Base-by-base conservation (phyloP, 2,888 invertebrate genomes). In the Rhyacophila evoluta region DNA sequence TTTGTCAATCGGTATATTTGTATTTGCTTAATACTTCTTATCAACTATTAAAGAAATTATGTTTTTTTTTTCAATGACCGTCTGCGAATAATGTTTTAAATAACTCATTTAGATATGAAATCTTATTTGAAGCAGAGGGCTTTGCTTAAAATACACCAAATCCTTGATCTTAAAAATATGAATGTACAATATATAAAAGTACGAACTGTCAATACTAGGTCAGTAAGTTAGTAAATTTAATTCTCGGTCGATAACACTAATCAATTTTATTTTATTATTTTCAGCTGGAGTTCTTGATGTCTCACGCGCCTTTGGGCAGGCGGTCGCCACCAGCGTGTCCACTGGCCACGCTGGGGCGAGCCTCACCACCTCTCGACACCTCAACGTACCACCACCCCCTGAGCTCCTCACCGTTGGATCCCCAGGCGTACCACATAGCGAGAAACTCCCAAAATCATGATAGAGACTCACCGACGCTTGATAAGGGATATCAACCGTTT, bases 331-430 rank as follows among this genome's bases (percentile, higher is more conserved):
- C 88, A 83, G 89, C 88, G 71, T 92, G 92, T 85, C 92, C 92
- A 77, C 86, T 92, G 84, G 92, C 92, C 80, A 91, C 91, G 82
- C 85, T 92, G 83, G 91, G 91, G 41, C 88, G 91, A 80, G 87
- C 89, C 80, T 87, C 88, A 72, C 87, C 88, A 29, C 87, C 88
- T 2, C 77, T 79, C 12, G 81, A 81, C 33, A 76, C 79, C 10
- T 72, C 78, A 36, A 74, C 77, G 10, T 83, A 83, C 80, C 83
- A 83, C 37, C 83, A 81, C 73, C 82, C 82, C 6, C 83, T 88
- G 55, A 88, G 88, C 82, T 87, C 88, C 73, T 88, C 87, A 79
- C 88, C 88, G 10, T 83, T 88, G 39, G 87, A 88, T 84, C 87
- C 88, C 36, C 87, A 88, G 81, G 87, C 87, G 19, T 88, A 88